Evolutionary conservation across 2,113 vertebrate genomes (phyloP).

Genomic region (Microcebus griseorufus): DNA sequence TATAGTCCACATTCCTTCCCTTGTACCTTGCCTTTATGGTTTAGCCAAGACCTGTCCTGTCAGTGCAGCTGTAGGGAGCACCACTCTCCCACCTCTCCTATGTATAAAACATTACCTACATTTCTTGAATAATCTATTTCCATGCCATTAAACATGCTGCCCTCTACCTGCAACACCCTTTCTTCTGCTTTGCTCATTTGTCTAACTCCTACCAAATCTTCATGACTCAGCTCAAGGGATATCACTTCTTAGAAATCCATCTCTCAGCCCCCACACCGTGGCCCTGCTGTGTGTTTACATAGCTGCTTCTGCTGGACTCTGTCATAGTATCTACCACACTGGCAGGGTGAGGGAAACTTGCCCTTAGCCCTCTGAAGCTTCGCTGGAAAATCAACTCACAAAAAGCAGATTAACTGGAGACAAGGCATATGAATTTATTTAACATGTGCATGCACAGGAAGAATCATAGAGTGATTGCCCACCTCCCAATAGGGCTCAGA

Average conservation of each 20-base stretch:
- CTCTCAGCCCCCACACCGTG: too few species aligned
- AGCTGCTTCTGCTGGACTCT: too few species aligned
- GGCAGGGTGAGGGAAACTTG: too few species aligned
- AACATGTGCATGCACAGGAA: too few species aligned
- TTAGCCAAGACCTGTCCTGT: not conserved
- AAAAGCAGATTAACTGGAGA: too few species aligned
- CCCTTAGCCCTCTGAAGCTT: too few species aligned
- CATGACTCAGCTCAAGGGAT: not conserved
- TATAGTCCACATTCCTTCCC: not conserved
- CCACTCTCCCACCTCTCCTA: not conserved
- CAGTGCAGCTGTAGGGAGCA: not conserved
- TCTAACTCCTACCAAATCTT: not conserved
- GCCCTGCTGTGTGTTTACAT: not conserved
- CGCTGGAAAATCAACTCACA: too few species aligned
- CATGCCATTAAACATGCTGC: not conserved
- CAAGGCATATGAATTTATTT: too few species aligned
- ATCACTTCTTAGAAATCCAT: not conserved
- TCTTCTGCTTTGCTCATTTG: not conserved
- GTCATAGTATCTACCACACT: not conserved
- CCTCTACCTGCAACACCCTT: not conserved
- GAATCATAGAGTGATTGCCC: too few species aligned
- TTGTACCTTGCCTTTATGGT: not conserved
- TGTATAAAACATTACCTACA: not conserved
- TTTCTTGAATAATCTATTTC: not conserved
- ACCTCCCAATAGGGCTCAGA: too few species aligned